Evolutionary conservation across 2,888 invertebrate species (phyloP).

Genomic region (Hypomecis atomaria): DNA sequence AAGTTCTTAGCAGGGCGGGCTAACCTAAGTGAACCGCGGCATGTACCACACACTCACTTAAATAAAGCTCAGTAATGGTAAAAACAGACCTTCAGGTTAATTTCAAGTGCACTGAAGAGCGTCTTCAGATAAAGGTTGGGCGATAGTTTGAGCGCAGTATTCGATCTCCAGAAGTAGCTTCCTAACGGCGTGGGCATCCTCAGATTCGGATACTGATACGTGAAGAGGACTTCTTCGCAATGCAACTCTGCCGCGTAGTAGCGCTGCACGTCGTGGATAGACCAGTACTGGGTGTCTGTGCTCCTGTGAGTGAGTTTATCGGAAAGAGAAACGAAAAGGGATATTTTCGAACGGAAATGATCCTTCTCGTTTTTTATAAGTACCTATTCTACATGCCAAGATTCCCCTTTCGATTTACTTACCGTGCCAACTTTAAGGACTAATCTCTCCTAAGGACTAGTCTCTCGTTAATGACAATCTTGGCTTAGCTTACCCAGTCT

Average conservation of each 20-base stretch:
- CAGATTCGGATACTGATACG: slow-evolving; percentile 71
- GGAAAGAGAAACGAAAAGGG: too few species aligned
- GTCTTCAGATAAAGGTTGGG: slow-evolving; percentile 59
- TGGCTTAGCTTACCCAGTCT: too few species aligned
- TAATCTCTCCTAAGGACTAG: too few species aligned
- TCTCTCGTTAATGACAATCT: too few species aligned
- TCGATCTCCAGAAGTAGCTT: slow-evolving; percentile 62
- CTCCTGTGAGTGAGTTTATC: slow-evolving; percentile 48
- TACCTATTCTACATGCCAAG: too few species aligned
- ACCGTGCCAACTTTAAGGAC: too few species aligned
- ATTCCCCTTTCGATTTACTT: too few species aligned
- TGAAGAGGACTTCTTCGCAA: slow-evolving; percentile 68
- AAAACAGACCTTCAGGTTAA: slow-evolving; percentile 62
- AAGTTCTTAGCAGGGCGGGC: too few species aligned
- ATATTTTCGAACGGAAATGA: too few species aligned
- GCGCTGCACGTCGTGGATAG: slow-evolving; percentile 71
- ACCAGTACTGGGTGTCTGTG: slow-evolving; percentile 66
- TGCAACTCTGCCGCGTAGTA: slow-evolving; percentile 66
- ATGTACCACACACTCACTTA: too few species aligned
- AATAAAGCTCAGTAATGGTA: background rate
- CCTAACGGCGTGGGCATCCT: slow-evolving; percentile 61
- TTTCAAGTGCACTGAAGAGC: slow-evolving; percentile 59
- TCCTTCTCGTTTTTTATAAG: too few species aligned
- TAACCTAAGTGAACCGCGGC: too few species aligned
- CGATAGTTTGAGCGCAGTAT: slow-evolving; percentile 62